phyloP scores from a whole-genome alignment of 2,797 vertebrate species.

The Melanogrammus aeglefinus region DNA sequence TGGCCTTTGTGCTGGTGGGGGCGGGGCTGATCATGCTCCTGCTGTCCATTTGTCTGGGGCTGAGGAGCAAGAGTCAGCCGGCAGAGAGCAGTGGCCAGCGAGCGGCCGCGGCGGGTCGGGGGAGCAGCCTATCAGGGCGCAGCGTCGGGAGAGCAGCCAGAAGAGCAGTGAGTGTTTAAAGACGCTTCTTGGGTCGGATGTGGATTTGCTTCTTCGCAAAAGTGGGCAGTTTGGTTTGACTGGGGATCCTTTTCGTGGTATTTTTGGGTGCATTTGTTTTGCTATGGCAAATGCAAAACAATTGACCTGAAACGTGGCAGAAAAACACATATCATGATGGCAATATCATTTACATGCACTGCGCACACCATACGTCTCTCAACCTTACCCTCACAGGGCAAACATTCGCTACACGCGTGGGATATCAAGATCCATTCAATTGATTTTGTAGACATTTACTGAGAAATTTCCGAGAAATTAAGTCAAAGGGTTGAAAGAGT shows the following conservation, averaged over 20 bases:
- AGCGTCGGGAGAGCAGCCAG: conserved; percentile 53
- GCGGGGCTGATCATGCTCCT: conserved; percentile 80
- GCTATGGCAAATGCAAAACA: not conserved
- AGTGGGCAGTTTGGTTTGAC: not conserved
- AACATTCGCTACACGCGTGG: not conserved
- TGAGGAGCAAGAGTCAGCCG: conserved; percentile 73
- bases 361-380: not conserved
- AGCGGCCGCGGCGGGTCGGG: not conserved
- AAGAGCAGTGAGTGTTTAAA: not conserved
- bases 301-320: not conserved
- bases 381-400: not conserved
- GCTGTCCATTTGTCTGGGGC: conserved; percentile 82
- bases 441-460: not conserved
- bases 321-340: not conserved
- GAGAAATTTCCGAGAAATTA: not conserved
- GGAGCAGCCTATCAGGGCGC: conserved; percentile 17
- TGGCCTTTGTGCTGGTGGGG: conserved; percentile 88
- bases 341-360: not conserved
- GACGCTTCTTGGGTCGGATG: not conserved
- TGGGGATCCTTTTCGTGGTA: not conserved
- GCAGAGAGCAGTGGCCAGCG: conserved; percentile 21
- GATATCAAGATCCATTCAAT: not conserved
- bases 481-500: not conserved
- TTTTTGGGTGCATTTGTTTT: not conserved
- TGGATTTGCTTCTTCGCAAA: not conserved